Percentiles rank a stretch among this genome's conserved stretches.
Conservation (phyloP, 1,140 invertebrate species). For the Latrodectus geometricus region DNA sequence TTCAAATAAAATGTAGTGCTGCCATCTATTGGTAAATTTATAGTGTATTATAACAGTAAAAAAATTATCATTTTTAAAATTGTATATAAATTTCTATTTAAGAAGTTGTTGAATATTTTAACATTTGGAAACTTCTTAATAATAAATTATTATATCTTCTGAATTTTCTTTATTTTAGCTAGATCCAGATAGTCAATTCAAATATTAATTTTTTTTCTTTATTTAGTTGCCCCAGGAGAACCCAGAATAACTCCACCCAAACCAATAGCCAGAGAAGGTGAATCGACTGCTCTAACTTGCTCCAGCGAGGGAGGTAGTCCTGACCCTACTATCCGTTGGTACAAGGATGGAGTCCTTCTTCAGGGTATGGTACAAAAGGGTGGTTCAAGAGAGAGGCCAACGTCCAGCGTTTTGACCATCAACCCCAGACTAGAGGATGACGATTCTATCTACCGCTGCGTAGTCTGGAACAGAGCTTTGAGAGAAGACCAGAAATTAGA, state of each 20-base stretch:
- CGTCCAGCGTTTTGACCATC: conserved; percentile 79
- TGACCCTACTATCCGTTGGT: conserved; percentile 81
- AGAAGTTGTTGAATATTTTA: too few relatives aligned
- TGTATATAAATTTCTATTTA: too few relatives aligned
- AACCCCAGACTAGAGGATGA: conserved; percentile 86
- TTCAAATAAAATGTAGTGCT: too few relatives aligned
- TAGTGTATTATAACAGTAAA: too few relatives aligned
- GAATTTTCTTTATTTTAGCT: neutral
- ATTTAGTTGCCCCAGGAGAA: conserved; percentile 78
- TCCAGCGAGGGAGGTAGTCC: conserved; percentile 88
- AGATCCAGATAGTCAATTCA: neutral
- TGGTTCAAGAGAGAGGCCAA: conserved; percentile 78
- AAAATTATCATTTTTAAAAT: too few relatives aligned
- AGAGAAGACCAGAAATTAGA: conserved; percentile 81
- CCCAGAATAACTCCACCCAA: conserved; percentile 80
- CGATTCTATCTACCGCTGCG: conserved; percentile 82
- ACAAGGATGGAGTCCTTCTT: conserved; percentile 73
- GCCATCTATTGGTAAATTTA: too few relatives aligned
- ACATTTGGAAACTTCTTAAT: neutral
- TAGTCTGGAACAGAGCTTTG: conserved; percentile 89
- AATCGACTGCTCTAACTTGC: conserved; percentile 77
- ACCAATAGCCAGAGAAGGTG: conserved; percentile 82
- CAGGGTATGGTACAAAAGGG: conserved; percentile 77
- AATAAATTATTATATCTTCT: neutral
- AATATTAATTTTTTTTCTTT: conserved; percentile 20